Evolutionary conservation across 1,140 invertebrate genomes (phyloP).

Genomic region (Agrilus planipennis): DNA sequence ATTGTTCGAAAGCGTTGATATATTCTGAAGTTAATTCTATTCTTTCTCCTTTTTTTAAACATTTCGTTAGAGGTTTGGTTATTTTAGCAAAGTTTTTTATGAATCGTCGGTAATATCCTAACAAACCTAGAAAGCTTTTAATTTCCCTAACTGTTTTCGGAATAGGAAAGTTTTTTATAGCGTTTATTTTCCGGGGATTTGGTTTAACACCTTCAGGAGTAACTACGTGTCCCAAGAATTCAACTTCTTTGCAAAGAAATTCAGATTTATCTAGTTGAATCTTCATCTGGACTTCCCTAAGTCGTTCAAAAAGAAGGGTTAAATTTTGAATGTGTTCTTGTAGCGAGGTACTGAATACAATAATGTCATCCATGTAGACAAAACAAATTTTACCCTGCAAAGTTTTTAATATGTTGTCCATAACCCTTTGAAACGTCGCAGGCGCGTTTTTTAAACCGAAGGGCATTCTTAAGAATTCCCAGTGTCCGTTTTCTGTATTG

Average conservation of each 20-base stretch:
- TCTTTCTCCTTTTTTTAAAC: too few species aligned
- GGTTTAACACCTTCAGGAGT: neutral
- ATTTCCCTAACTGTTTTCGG: neutral
- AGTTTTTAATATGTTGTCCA: conserved; percentile 12
- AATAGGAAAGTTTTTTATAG: conserved; percentile 2
- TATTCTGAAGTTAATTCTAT: too few species aligned
- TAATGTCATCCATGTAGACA: conserved; percentile 11
- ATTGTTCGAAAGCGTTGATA: too few species aligned
- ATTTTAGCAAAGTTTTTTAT: conserved; percentile 24
- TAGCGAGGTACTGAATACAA: neutral
- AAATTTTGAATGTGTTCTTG: conserved; percentile 1
- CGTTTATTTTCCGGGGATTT: conserved; percentile 1
- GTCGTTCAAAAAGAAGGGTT: neutral
- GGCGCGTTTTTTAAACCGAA: conserved; percentile 19
- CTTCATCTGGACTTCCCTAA: neutral
- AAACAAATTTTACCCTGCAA: conserved; percentile 13
- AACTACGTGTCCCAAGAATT: conserved; percentile 3
- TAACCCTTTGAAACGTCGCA: conserved; percentile 12
- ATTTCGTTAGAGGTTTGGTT: conserved; percentile 28
- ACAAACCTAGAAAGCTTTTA: conserved; percentile 9
- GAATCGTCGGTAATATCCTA: conserved; percentile 30
- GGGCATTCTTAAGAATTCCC: conserved; percentile 15
- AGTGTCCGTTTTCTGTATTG: conserved; percentile 14
- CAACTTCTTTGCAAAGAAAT: neutral
- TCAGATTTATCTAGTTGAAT: conserved; percentile 6